These are phyloP conservation scores for Lepetodrilus schrolli DNA, from an alignment of 2,888 invertebrate genomes.

Conservation along the genomic window DNA sequence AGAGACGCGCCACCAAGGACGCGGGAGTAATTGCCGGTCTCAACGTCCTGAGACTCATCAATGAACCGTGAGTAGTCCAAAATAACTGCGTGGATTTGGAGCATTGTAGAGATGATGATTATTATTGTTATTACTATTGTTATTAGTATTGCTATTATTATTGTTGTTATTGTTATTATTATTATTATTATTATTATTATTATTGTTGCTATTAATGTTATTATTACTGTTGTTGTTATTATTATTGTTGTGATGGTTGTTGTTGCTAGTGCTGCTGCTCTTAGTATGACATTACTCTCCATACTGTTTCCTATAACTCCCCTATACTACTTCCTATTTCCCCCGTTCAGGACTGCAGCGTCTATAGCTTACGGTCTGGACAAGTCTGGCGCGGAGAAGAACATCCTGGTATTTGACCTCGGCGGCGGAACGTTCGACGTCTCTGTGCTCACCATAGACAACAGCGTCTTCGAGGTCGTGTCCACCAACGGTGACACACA, in stretches of 20 bases:
- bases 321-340: no score
- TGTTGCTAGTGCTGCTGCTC: not conserved
- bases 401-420: conserved; percentile 97
- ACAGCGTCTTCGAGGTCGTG: conserved; percentile 93
- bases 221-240: not conserved
- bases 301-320: no score
- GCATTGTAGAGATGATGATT: not conserved
- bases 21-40: conserved; percentile 95
- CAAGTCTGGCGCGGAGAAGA: conserved; percentile 97
- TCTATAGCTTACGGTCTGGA: conserved; percentile 98
- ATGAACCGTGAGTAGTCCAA: conserved; percentile 80
- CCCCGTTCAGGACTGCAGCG: conserved; percentile 83
- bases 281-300: no score
- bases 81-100: not conserved
- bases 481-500: conserved; percentile 97
- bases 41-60: conserved; percentile 95
- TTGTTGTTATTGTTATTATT: not conserved
- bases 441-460: conserved; percentile 96
- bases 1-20: conserved; percentile 98
- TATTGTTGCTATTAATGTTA: not conserved
- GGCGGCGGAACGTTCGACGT: conserved; percentile 99
- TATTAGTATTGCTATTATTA: not conserved
- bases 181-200: not conserved
- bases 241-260: not conserved
- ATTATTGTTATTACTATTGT: not conserved